Evolutionary conservation across 2,113 vertebrate species (phyloP).

Genomic region (Ivindomyrus marchei): DNA sequence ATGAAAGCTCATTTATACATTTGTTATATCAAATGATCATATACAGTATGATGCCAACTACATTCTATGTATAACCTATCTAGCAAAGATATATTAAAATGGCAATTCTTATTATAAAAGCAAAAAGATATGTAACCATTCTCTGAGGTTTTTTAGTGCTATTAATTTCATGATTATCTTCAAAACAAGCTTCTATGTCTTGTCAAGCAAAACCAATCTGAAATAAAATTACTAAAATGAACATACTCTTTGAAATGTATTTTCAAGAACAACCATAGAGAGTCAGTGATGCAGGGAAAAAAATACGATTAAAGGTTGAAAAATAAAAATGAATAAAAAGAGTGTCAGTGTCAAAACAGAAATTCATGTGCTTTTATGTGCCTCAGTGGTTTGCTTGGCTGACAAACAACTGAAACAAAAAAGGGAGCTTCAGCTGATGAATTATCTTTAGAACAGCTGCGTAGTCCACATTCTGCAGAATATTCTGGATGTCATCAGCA

Average conservation of each 20-base stretch:
- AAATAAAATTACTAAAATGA: conserved; percentile 2
- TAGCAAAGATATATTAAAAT: neutral
- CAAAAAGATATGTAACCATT: neutral
- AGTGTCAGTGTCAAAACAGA: neutral
- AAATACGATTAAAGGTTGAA: neutral
- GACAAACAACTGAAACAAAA: conserved; percentile 9
- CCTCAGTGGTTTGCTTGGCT: neutral
- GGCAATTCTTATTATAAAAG: neutral
- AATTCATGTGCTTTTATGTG: neutral
- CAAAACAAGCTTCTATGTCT: neutral
- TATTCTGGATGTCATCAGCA: neutral
- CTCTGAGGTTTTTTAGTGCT: neutral
- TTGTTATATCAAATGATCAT: neutral
- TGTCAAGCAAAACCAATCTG: neutral
- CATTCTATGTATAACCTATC: neutral
- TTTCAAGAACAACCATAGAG: neutral
- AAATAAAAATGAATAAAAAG: conserved; percentile 4
- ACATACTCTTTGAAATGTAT: neutral
- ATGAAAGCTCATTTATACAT: neutral
- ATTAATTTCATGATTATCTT: neutral
- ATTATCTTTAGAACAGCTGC: conserved; percentile 4
- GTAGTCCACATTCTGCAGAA: neutral
- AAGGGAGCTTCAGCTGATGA: neutral
- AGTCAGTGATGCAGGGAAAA: neutral
- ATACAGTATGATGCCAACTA: neutral